Evolutionary conservation across 2,888 invertebrate genomes (phyloP).

Genomic region (Hymenopus coronatus): DNA sequence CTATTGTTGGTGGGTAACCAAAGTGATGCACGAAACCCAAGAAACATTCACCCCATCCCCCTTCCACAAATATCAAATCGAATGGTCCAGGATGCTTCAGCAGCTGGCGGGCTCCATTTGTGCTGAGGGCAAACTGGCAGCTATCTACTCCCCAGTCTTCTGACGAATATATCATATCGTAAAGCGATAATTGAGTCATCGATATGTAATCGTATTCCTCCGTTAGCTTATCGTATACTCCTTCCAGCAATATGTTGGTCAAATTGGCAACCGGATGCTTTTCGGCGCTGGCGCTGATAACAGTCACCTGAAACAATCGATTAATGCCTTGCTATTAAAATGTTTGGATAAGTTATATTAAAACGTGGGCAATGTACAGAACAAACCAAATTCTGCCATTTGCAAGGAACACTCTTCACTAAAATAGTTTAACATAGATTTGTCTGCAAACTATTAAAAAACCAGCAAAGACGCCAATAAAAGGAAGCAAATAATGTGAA

Average conservation of each 20-base stretch:
- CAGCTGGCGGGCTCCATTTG: not conserved
- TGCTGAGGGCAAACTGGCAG: not conserved
- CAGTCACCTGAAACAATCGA: slow-evolving; percentile 14
- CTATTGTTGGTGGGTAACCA: slow-evolving; percentile 39
- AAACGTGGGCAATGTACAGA: too few relatives aligned
- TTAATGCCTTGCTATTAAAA: too few relatives aligned
- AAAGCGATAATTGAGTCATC: slow-evolving; percentile 30
- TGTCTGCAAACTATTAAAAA: too few relatives aligned
- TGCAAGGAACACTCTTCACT: too few relatives aligned
- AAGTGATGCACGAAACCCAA: slow-evolving; percentile 40
- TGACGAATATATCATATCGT: not conserved
- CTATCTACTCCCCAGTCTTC: not conserved
- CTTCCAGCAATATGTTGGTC: slow-evolving; percentile 18
- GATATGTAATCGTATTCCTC: slow-evolving; percentile 30
- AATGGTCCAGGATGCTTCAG: slow-evolving; percentile 14
- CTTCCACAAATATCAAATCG: slow-evolving; percentile 20
- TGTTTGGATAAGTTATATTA: too few relatives aligned
- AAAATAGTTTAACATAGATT: too few relatives aligned
- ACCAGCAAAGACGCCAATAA: too few relatives aligned
- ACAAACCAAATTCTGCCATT: too few relatives aligned
- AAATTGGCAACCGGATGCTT: not conserved
- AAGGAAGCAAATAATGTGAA: too few relatives aligned
- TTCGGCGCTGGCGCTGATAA: slow-evolving; percentile 18
- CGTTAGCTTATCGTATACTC: not conserved
- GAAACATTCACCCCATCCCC: not conserved